Evolutionary conservation across 1,140 invertebrate species (phyloP), one percentile per base, ranked within the genome.

Genomic region (Nymphalis io): DNA sequence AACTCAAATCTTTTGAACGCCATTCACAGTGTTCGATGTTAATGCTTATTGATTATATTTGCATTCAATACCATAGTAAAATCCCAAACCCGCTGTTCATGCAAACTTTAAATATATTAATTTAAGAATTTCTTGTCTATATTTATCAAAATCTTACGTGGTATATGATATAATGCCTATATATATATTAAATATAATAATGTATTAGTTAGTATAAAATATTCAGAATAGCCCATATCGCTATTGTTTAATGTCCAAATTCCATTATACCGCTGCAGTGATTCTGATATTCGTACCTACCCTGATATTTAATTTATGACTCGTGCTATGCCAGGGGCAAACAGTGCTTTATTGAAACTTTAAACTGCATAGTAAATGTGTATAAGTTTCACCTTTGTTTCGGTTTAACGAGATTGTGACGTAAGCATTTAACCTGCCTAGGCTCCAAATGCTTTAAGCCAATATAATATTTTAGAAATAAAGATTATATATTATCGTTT

Each of bases 1-100:
- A 89, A 75, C 78, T 73, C 67, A 55, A 73, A 78, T 71, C 77
- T 86, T 87, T 89, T 89, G 84, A 87, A 40, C 57, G 77, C 73
- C 59, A 21, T 60, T 78, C 78, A 85, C 84, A 87, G 80, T 83
- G 68, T 83, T 82, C 72, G 72, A 77, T 75, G 84, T 86, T 87
- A 86, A 81, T 83, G 70, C 84, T 89, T 76, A 81, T 81, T 82
- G 77, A 81, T 79, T 78, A n/a, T n/a, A 68, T 57, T 72, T 73
- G 64, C 57, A 71, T 73, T 73, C 39, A 51, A 69, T 65, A 51
- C 11, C 20, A n/a, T 65, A 51, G 53, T 57, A 33, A 8, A 33
- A 33, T 8, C 6, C 27, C 27, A 33, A 33, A 3, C 0, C 27
- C 23, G 0, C 27, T 33, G 6, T 33, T 33, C 27, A 8, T 33